Base-by-base conservation (phyloP, 1,140 invertebrate species). In the Aethina tumida region DNA sequence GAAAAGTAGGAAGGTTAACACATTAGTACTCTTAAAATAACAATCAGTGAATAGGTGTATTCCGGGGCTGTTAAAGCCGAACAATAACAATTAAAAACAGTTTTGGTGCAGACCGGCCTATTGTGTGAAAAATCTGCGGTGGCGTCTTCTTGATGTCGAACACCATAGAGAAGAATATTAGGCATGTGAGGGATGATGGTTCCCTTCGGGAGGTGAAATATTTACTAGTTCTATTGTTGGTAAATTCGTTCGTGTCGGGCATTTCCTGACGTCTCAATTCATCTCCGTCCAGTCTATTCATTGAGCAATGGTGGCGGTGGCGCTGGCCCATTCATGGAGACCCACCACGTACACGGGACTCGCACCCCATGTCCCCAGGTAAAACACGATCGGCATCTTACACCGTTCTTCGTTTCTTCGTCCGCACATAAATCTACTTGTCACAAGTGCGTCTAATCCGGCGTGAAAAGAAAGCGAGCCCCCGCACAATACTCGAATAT, bases 341-440 rank as follows among this genome's bases (percentile, higher is more conserved):
- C 39, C 39, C 18, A 41, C 39, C 39, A 15, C 39, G 25, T 17
- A 19, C 15, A 14, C 15, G 18, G 20, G 9, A 8, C 30, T 24
- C 29, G 30, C 26, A 32, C 30, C 30, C 25, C 18, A 19, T 30
- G 17, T 30, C 13, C 30, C 28, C 30, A 13, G 4, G 24, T n/a
- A n/a, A n/a, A n/a, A n/a, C n/a, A n/a, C n/a, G n/a, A n/a, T n/a
- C n/a, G n/a, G n/a, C n/a, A n/a, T n/a, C n/a, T n/a, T n/a, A n/a
- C n/a, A n/a, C n/a, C n/a, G n/a, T n/a, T n/a, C n/a, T n/a, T n/a
- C n/a, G n/a, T n/a, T n/a, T n/a, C n/a, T n/a, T 26, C 37, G 37
- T 52, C 41, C 42, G 41, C 44, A 40, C 51, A 53, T 53, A 53
- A 53, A 53, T 53, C 51, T 45, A 44, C 48, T 50, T 50, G 51